These are phyloP conservation scores for Phoxinus dragarum DNA, from an alignment of 2,797 vertebrate species.

Conservation along the genomic window DNA sequence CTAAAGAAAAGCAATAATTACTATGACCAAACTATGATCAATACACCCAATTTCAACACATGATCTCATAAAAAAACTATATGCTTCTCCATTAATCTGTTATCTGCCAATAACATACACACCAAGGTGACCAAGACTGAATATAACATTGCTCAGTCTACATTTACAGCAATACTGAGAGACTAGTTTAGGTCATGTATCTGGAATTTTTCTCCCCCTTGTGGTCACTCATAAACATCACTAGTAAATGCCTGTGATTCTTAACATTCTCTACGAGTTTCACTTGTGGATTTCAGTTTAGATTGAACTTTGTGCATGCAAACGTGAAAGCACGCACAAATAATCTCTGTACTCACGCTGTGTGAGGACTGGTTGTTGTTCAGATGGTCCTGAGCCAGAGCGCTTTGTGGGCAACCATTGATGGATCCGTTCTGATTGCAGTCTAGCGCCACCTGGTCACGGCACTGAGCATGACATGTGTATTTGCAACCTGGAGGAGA, in stretches of 20 bases:
- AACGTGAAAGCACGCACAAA: background rate
- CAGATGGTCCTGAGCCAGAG: conserved; percentile 59
- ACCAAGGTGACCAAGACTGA: background rate
- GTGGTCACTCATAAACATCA: conserved; percentile 35
- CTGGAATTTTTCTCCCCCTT: conserved; percentile 52
- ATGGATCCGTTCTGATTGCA: conserved; percentile 60
- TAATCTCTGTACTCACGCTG: conserved; percentile 49
- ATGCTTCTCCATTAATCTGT: background rate
- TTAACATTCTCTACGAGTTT: background rate
- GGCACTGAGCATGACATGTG: conserved; percentile 67
- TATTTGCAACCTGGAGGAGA: conserved; percentile 66
- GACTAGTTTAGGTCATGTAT: background rate
- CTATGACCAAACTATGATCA: background rate
- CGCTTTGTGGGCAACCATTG: conserved; percentile 42
- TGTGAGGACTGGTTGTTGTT: conserved; percentile 66
- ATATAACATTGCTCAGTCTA: background rate
- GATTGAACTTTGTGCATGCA: background rate
- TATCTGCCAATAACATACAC: conserved; percentile 2
- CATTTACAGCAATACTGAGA: background rate
- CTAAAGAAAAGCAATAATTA: conserved; percentile 17
- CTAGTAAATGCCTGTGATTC: background rate
- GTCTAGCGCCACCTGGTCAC: conserved; percentile 62
- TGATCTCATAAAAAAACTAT: background rate
- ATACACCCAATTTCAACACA: background rate
- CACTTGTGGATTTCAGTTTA: background rate